Evolutionary conservation across 2,888 invertebrate species (phyloP).

Genomic region (Zhengitettix transpicula): DNA sequence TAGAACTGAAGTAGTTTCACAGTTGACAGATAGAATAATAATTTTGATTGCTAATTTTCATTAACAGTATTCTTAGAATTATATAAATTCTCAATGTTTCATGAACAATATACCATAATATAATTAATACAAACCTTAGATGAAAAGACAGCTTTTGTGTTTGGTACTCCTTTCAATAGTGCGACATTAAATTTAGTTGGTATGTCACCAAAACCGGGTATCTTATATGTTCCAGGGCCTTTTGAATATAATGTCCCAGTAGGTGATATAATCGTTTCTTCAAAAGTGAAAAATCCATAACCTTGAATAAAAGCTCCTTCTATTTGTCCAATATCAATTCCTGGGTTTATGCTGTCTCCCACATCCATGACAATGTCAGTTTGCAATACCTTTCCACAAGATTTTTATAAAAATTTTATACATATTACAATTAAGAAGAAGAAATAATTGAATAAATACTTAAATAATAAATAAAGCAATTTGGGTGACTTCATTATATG

Average conservation of each 20-base stretch:
- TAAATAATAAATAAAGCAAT: too few species aligned
- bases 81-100: neutral
- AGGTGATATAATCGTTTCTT: constrained; percentile 77
- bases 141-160: constrained; percentile 82
- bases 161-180: constrained; percentile 71
- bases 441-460: too few species aligned
- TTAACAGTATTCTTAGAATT: neutral
- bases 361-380: constrained; percentile 96
- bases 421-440: too few species aligned
- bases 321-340: constrained; percentile 91
- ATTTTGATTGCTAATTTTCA: neutral
- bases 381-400: constrained; percentile 27
- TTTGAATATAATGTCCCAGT: constrained; percentile 63
- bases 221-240: constrained; percentile 87
- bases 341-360: constrained; percentile 87
- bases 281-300: constrained; percentile 78
- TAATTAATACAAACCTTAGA: constrained; percentile 53
- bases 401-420: too few species aligned
- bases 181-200: constrained; percentile 86
- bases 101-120: neutral
- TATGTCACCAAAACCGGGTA: constrained; percentile 84
- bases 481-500: too few species aligned
- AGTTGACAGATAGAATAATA: neutral
- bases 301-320: constrained; percentile 93
- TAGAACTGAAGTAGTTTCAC: too few species aligned